Base-by-base conservation (phyloP, 2,888 invertebrate species). In the Drosophila robusta region DNA sequence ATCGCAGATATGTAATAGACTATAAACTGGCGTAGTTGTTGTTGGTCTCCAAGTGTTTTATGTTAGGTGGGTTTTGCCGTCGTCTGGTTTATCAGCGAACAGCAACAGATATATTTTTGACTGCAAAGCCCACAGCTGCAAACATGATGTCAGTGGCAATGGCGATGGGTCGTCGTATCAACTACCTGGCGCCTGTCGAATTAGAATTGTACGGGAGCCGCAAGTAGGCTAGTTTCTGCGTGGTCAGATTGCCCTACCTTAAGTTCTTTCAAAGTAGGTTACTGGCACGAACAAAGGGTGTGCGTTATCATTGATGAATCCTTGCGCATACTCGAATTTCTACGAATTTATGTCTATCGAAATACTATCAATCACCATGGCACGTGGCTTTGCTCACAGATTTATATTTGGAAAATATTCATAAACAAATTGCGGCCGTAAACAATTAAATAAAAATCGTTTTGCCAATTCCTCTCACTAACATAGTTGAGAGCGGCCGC, bases 181-280 rank as follows among this genome's bases (percentile, higher is more conserved):
- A 14, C 11, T 32, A 38, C n/a, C 16, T n/a, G 11, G 5, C 14
- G 51, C 6, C 41, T 12, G 12, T 22, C 7, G 18, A 18, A 18
- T 18, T 18, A 1, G 1, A 18, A 18, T 18, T 18, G 18, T 1
- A 46, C 14, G 24, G 26, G 1, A 47, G 26, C 45, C 29, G 14
- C n/a, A 45, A 26, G 7, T 26, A 29, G 14, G 45, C 11, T 4
- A 38, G 11, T 22, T 32, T 34, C 32, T 34, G 14, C 29, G 39
- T 42, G 50, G 45, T 18, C 22, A 18, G 8, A 3, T 14, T 7
- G 87, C 75, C 76, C 85, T 81, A 88, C 78, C 85, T 78, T 80
- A 84, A 84, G 70, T 58, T 50, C 44, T 22, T 61, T 74, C 45
- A 34, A 75, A 75, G 78, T 89, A 75, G 76, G 75, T 77, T 78